Evolutionary conservation across 2,888 invertebrate genomes (phyloP), one percentile per base, ranked within the genome.

Genomic region (Coleophora flavipennella): DNA sequence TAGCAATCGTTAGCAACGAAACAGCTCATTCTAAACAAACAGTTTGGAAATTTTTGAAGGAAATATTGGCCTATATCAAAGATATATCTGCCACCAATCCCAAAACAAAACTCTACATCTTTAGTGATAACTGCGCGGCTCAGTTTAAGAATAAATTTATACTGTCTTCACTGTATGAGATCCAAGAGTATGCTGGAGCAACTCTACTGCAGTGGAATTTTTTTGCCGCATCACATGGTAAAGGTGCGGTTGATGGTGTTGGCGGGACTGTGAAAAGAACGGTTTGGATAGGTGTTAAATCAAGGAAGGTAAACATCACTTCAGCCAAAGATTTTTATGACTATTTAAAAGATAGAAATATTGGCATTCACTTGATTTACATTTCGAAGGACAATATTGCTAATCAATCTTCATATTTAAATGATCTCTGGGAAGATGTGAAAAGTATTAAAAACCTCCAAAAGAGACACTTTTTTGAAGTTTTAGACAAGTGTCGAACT

Each of bases 191-290:
- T 31, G 31, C n/a, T 31, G 31, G 11, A 9, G n/a, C n/a, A 9
- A 31, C n/a, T 9, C 8, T 7, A n/a, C n/a, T n/a, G 8, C n/a
- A 4, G 8, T 27, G 26, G 35, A 12, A 35, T 11, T 35, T 35
- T 35, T 35, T 35, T 26, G 35, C 28, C 27, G 13, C 35, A 10
- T 35, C 27, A 3, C 35, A 35, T 28, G 35, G 35, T 2, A 35
- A 35, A 20, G 35, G 35, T n/a, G 35, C 26, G 12, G 35, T 35
- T n/a, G 35, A 35, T 35, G 35, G 28, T 9, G 12, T 35, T 2
- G 35, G 27, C 27, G 31, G 8, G n/a, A 11, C n/a, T 9, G 31
- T 31, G 11, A 31, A 31, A 31, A 31, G 11, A 27, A 9, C 27
- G 7, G 10, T 31, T 31, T 31, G 31, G 31, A 31, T 7, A 9